Percentiles rank a stretch among this genome's conserved stretches.
phyloP scores from a whole-genome alignment of 2,113 vertebrate species.

The Gymnarchus niloticus region DNA sequence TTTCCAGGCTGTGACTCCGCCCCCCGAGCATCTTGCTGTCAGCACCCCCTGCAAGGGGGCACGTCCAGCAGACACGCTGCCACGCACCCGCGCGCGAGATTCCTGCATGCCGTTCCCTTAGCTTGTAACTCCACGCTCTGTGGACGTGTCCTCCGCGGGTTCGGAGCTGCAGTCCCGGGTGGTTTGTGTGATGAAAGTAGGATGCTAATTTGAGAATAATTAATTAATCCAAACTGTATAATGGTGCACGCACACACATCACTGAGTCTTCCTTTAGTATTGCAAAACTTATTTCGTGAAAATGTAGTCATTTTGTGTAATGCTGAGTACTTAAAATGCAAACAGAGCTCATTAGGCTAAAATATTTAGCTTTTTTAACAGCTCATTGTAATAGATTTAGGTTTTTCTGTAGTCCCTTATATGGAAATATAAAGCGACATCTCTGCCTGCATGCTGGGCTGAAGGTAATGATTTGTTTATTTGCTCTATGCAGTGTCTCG shows the following conservation, averaged over 20 bases:
- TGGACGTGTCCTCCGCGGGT: not conserved
- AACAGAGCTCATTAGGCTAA: conserved; percentile 16
- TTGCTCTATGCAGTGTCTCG: not conserved
- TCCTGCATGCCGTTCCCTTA: too few relatives aligned
- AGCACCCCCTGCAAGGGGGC: too few relatives aligned
- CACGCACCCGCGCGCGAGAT: too few relatives aligned
- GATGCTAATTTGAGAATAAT: conserved; percentile 38
- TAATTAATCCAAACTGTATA: conserved; percentile 23
- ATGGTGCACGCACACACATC: not conserved
- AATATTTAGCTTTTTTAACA: not conserved
- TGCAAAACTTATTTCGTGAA: conserved; percentile 1
- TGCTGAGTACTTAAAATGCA: not conserved
- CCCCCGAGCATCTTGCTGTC: not conserved
- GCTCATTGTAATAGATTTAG: not conserved
- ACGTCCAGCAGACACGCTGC: too few relatives aligned
- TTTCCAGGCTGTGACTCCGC: too few relatives aligned
- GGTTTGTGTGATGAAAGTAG: conserved; percentile 29
- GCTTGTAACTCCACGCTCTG: conserved; percentile 6
- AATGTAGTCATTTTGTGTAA: conserved; percentile 16
- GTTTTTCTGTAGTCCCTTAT: not conserved
- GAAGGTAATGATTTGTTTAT: not conserved
- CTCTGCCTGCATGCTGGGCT: not conserved
- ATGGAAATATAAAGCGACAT: not conserved
- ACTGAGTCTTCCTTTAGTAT: conserved; percentile 17
- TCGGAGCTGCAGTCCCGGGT: conserved; percentile 28